A percentile compares a stretch with the other conserved stretches of the same genome.
Evolutionary conservation across 1,140 invertebrate genomes (phyloP).

Genomic region (Lucilia cuprina): DNA sequence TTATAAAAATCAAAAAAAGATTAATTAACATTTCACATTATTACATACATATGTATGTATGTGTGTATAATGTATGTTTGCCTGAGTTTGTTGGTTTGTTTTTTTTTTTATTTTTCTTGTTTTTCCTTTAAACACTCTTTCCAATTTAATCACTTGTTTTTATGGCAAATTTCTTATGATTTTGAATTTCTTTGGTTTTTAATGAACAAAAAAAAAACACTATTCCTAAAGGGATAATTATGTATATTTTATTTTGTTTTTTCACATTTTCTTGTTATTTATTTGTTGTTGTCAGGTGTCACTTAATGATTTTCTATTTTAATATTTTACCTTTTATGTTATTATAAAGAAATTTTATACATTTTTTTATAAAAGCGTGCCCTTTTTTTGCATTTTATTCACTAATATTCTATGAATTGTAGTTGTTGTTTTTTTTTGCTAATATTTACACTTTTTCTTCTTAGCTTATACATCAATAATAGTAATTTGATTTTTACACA

Average conservation of each 20-base stretch:
- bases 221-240: background rate
- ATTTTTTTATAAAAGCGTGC: background rate
- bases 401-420: too few relatives aligned
- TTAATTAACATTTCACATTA: conserved; percentile 7
- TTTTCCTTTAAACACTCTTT: background rate
- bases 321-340: background rate
- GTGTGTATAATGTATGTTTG: background rate
- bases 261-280: background rate
- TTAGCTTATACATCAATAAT: background rate
- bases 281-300: background rate
- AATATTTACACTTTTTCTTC: background rate
- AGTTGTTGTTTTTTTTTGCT: background rate
- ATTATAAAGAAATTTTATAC: background rate
- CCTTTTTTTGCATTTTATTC: background rate
- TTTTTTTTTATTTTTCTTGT: background rate
- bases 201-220: background rate
- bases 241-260: too few relatives aligned
- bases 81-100: too few relatives aligned
- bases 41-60: background rate
- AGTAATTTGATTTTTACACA: background rate
- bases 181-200: too few relatives aligned
- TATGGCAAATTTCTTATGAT: too few relatives aligned
- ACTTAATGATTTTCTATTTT: background rate
- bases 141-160: too few relatives aligned
- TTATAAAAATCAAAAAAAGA: too few relatives aligned